Percentiles rank a stretch among this genome's conserved stretches.
Conservation (phyloP, 2,888 invertebrate genomes). For the Phragmatobia fuliginosa region DNA sequence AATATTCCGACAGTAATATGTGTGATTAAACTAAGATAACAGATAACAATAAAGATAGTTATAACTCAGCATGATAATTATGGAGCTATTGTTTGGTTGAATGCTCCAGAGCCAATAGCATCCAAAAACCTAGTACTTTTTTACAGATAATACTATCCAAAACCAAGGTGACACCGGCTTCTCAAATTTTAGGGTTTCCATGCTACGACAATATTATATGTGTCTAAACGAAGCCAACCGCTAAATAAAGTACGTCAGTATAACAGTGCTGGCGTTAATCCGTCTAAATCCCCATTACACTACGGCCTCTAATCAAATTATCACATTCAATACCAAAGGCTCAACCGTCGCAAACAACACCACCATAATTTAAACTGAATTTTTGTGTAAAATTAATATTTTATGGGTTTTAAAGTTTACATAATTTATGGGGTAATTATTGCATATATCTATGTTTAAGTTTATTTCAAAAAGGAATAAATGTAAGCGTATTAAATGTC, state of each 20-base stretch:
- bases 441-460: background rate
- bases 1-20: background rate
- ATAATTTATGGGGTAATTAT: background rate
- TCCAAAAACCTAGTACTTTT: background rate
- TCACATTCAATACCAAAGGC: background rate
- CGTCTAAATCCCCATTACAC: background rate
- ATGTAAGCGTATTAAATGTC: background rate
- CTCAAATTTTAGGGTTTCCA: background rate
- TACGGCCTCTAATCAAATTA: constrained; percentile 9
- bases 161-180: background rate
- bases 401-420: background rate
- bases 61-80: too few species aligned
- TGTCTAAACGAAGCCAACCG: background rate
- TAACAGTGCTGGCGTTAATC: constrained; percentile 1
- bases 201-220: background rate
- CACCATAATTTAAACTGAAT: background rate
- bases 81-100: background rate
- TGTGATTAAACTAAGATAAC: background rate
- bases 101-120: background rate
- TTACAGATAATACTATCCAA: background rate
- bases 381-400: background rate
- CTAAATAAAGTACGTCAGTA: constrained; percentile 4
- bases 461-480: background rate
- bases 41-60: background rate
- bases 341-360: background rate